These are phyloP conservation scores for Pterocles orientalis DNA, from an alignment of 2,113 vertebrate species.

Conservation along the genomic window DNA sequence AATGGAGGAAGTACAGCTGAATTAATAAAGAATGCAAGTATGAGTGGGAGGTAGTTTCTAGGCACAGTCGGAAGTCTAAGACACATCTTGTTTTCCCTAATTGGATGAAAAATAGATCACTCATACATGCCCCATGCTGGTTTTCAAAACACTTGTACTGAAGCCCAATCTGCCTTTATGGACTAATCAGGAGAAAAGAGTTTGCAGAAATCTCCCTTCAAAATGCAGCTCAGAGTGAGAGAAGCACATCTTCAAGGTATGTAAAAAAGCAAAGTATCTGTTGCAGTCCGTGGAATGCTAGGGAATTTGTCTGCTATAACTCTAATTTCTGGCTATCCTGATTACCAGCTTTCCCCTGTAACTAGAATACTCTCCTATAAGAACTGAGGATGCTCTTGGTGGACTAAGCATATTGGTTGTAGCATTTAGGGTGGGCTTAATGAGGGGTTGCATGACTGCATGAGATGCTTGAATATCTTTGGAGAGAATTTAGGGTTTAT, in stretches of 20 bases:
- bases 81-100: slow-evolving; percentile 20
- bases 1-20: background rate
- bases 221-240: background rate
- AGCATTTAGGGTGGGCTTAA: background rate
- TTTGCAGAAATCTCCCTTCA: background rate
- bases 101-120: slow-evolving; percentile 52
- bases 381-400: background rate
- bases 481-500: background rate
- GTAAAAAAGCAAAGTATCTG: background rate
- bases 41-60: background rate
- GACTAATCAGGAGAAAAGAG: slow-evolving; percentile 6
- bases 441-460: background rate
- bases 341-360: background rate
- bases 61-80: background rate
- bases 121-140: background rate
- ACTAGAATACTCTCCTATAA: background rate
- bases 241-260: background rate
- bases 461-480: background rate
- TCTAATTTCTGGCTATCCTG: background rate
- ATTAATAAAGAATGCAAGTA: slow-evolving; percentile 8
- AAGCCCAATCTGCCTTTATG: slow-evolving; percentile 20
- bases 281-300: background rate
- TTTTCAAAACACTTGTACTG: slow-evolving; percentile 25
- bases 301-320: background rate
- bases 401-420: background rate